phyloP scores from a whole-genome alignment of 2,113 vertebrate genomes.

The Platycercus adscitus region DNA sequence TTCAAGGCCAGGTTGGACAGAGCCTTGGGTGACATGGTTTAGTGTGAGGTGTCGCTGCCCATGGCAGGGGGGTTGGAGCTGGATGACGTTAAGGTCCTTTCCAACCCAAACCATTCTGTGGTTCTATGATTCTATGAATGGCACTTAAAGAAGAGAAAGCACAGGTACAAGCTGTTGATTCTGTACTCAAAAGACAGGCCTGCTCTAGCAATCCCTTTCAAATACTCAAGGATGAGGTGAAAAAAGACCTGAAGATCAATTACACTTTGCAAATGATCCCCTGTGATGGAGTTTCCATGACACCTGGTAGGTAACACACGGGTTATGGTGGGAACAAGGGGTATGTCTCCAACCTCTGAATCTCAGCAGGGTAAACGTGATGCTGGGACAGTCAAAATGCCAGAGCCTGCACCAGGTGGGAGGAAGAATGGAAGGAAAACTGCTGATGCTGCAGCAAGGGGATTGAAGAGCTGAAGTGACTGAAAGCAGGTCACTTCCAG shows the following conservation, averaged over 20 bases:
- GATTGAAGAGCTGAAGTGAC: constrained; percentile 18
- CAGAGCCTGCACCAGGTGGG: neutral
- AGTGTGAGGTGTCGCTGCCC: too few relatives aligned
- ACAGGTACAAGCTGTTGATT: neutral
- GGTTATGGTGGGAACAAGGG: neutral
- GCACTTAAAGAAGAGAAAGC: neutral
- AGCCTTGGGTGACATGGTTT: too few relatives aligned
- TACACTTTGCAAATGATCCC: neutral
- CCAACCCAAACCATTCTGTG: neutral
- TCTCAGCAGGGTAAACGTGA: neutral
- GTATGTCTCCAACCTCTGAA: neutral
- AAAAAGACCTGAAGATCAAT: neutral
- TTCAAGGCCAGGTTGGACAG: too few relatives aligned
- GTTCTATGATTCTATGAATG: neutral
- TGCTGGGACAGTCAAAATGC: neutral
- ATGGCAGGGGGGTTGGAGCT: neutral
- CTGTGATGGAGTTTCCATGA: neutral
- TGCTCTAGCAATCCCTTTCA: neutral
- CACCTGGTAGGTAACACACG: neutral
- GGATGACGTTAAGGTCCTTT: neutral
- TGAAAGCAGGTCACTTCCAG: constrained; percentile 16
- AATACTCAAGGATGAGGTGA: neutral
- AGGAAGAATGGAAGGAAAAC: neutral
- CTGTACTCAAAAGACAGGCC: neutral
- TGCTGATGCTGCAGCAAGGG: constrained; percentile 7